Base-by-base conservation (phyloP, 2,888 invertebrate species). In the Helobdella robusta region DNA sequence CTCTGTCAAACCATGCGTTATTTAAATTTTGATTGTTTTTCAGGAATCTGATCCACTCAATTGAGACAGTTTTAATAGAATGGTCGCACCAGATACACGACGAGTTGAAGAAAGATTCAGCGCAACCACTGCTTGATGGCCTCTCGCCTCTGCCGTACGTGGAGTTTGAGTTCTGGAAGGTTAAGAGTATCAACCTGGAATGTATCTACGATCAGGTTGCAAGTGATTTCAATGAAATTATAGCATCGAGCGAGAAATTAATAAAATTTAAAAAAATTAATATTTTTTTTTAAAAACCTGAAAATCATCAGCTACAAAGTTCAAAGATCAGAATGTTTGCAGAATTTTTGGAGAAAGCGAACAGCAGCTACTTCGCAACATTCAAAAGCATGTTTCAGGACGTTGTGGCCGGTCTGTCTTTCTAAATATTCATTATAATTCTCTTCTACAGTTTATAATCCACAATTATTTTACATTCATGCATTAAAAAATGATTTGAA, bases 1-100 rank as follows among this genome's bases (percentile, higher is more conserved):
- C 34, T 2, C n/a, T 28, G n/a, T 25, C 18, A 30, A n/a, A n/a
- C 23, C 15, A 58, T 58, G 23, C 23, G 23, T 60, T 35, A 25
- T 40, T 40, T 32, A 15, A 20, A 15, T 20, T 52, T 52, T 32
- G 3, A 20, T 6, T 32, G 28, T 40, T 20, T 54, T 54, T 8
- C 35, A 65, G 65, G 30, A 46, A 58, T 34, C 40, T 94, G 70
- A 91, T 93, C 78, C 91, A 92, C 77, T 89, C 92, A 8, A 91
- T 94, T 66, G 94, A 95, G 81, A 91, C 90, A 3, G 89, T 93
- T 20, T 87, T 94, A 56, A 93, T 93, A 74, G 93, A 94, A 77
- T 95, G 94, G 94, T 89, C 91, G 0, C 84, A 87, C 2, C 87
- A 89, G 78, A 88, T 93, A 69, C 89, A 90, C 74, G 92, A 92